These are phyloP conservation scores for Bolinopsis microptera DNA, from an alignment of 37 sponge, comb jelly and placozoan genomes.

Conservation along the genomic window DNA sequence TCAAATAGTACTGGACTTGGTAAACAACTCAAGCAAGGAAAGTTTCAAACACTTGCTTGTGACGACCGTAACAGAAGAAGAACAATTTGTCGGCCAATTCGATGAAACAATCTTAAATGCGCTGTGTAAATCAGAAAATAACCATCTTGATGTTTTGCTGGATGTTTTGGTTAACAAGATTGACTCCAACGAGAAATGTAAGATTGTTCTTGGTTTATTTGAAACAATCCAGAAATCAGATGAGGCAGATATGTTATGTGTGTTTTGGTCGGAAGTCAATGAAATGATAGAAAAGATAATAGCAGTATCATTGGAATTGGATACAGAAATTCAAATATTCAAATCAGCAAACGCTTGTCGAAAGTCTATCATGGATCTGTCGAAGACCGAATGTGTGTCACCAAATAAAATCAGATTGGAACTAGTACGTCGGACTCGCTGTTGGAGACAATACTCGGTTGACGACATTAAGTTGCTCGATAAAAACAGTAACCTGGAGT, in stretches of 20 bases:
- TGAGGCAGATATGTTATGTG: not conserved
- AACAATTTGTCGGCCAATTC: not conserved
- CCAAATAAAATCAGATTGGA: not conserved
- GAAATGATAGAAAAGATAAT: not conserved
- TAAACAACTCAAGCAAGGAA: not conserved
- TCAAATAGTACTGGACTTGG: not conserved
- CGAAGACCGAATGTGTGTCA: not conserved
- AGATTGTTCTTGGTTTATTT: not conserved
- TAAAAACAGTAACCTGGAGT: not conserved
- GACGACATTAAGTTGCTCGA: no score
- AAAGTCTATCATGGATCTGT: no score
- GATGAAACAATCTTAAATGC: not conserved
- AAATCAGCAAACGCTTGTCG: no score
- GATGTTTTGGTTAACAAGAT: not conserved
- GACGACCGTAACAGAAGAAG: no score
- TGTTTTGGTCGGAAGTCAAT: not conserved
- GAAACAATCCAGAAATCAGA: not conserved
- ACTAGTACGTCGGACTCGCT: not conserved
- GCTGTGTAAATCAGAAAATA: not conserved
- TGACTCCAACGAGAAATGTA: not conserved
- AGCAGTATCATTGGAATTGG: no score
- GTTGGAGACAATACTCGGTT: not conserved
- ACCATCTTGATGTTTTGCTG: not conserved
- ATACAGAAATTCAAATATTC: no score
- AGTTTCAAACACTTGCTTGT: not conserved